phyloP scores from a whole-genome alignment of 2,888 invertebrate genomes.

The Nemapogon koenigi region DNA sequence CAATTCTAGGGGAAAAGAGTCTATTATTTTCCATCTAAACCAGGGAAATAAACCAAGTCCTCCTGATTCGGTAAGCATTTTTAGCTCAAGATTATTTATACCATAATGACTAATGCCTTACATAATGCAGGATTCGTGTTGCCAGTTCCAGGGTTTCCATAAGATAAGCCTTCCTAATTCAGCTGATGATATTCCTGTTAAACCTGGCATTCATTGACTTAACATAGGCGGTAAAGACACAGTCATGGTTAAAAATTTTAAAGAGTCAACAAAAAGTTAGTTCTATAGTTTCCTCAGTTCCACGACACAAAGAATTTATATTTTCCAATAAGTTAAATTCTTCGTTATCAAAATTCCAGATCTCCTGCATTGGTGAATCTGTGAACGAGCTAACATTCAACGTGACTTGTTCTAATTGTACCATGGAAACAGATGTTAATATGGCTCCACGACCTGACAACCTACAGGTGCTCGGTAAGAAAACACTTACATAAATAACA shows the following conservation, averaged over 20 bases:
- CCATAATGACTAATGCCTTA: background rate
- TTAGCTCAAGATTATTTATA: no score
- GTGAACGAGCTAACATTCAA: conserved; percentile 35
- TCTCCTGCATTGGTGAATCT: conserved; percentile 22
- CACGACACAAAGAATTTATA: no score
- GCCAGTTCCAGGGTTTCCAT: background rate
- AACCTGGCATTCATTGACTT: background rate
- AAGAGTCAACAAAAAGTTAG: background rate
- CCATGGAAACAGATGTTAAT: conserved; percentile 24
- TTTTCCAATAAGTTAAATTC: no score
- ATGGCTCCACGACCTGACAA: conserved; percentile 33
- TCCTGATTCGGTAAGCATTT: conserved; percentile 38
- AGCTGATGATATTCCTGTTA: background rate
- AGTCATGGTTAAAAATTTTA: background rate
- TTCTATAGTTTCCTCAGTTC: no score
- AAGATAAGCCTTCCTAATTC: background rate
- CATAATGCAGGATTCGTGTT: background rate
- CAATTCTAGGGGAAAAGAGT: conserved; percentile 36
- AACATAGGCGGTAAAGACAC: background rate
- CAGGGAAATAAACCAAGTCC: conserved; percentile 40
- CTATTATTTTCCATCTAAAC: conserved; percentile 41
- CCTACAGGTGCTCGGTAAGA: conserved; percentile 36
- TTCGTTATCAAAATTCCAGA: conserved; percentile 27
- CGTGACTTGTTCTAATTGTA: conserved; percentile 38
- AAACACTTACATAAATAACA: no score